Conservation (phyloP, 2,113 vertebrate genomes). For the Okapia johnstoni region DNA sequence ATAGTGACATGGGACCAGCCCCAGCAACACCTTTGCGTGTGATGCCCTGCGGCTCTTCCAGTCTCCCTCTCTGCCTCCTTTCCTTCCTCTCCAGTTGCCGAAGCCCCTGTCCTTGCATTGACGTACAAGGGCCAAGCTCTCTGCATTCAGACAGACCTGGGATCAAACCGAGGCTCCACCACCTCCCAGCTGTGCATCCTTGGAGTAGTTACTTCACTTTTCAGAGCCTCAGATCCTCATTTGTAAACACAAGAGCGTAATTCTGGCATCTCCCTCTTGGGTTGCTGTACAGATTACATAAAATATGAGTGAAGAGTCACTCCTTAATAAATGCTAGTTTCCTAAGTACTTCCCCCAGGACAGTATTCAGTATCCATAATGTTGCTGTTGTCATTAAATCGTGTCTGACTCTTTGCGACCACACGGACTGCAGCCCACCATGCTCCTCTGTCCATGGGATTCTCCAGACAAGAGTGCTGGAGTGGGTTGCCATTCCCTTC, state of each 20-base stretch:
- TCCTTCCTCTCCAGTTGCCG: background rate
- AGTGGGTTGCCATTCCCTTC: background rate
- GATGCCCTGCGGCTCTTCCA: background rate
- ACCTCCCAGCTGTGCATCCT: background rate
- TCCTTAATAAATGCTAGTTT: background rate
- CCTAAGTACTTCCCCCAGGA: background rate
- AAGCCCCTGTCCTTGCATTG: background rate
- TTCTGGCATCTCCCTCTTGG: background rate
- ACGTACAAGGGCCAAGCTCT: background rate
- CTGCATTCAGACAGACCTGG: background rate
- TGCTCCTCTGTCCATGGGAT: background rate
- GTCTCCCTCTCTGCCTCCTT: background rate
- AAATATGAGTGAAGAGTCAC: background rate
- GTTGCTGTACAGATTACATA: background rate
- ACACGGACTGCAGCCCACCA: background rate
- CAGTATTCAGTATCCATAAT: background rate
- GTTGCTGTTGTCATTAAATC: background rate
- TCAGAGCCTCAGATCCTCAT: background rate
- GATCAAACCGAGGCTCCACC: too few species aligned
- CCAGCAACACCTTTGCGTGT: background rate
- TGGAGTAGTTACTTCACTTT: background rate
- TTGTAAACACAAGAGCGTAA: background rate
- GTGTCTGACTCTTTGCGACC: background rate
- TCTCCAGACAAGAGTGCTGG: background rate
- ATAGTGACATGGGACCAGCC: background rate